Evolutionary conservation across 1,140 invertebrate genomes (phyloP).

Genomic region (Neodiprion fabricii): DNA sequence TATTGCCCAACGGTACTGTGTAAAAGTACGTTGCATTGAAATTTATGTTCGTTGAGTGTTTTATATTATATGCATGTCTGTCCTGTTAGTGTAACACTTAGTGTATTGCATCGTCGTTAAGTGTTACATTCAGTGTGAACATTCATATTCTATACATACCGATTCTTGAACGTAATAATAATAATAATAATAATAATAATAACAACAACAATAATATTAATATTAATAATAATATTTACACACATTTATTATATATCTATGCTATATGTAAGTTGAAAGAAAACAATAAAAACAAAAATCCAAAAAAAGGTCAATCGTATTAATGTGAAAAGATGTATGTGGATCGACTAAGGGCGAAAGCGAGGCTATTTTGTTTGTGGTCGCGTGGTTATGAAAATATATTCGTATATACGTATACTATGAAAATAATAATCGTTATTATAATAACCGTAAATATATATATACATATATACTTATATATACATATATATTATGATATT

Average conservation of each 20-base stretch:
- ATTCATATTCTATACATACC: too few relatives aligned
- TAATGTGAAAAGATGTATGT: neutral
- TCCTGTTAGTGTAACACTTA: neutral
- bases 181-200: too few relatives aligned
- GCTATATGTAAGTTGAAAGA: too few relatives aligned
- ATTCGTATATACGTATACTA: neutral
- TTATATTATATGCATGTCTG: neutral
- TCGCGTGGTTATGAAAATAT: neutral
- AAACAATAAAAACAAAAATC: too few relatives aligned
- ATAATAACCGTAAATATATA: too few relatives aligned
- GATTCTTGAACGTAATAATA: too few relatives aligned
- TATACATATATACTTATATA: too few relatives aligned
- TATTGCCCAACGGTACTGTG: too few relatives aligned
- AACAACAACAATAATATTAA: too few relatives aligned
- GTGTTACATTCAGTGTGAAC: neutral
- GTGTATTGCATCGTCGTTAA: neutral
- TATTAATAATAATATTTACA: neutral
- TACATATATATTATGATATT: neutral
- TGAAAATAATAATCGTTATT: neutral
- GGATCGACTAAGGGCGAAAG: neutral
- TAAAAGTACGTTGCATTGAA: neutral
- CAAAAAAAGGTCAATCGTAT: neutral
- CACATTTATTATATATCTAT: neutral
- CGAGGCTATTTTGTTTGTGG: conserved; percentile 1
- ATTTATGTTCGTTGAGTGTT: neutral